phyloP scores from a whole-genome alignment of 2,797 vertebrate species.

The Myoxocephalus aenaeus region DNA sequence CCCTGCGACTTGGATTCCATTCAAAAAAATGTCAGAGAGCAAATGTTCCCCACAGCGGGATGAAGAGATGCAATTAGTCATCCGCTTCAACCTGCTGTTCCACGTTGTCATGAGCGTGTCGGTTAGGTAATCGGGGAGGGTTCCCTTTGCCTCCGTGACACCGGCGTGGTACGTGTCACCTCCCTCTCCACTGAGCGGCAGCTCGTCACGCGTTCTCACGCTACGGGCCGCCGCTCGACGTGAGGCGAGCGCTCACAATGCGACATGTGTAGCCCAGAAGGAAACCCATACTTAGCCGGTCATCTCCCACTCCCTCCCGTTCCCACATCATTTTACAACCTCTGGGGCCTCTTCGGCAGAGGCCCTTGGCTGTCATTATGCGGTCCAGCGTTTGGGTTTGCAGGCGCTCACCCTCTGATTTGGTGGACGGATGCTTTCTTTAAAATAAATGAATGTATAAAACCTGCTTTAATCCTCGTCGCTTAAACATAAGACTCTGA shows the following conservation, averaged over 20 bases:
- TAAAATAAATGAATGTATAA: constrained; percentile 67
- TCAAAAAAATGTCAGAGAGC: constrained; percentile 44
- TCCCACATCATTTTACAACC: constrained; percentile 70
- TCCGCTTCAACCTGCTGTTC: constrained; percentile 41
- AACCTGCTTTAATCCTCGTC: constrained; percentile 68
- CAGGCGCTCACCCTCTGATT: constrained; percentile 78
- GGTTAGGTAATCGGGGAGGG: constrained; percentile 45
- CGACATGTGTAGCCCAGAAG: constrained; percentile 62
- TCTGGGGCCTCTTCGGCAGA: constrained; percentile 72
- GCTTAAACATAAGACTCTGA: constrained; percentile 66
- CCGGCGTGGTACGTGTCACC: constrained; percentile 43
- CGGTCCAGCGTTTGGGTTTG: constrained; percentile 78
- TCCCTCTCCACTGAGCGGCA: constrained; percentile 46
- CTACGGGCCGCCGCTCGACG: constrained; percentile 65
- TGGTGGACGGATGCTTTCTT: constrained; percentile 70
- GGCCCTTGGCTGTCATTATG: constrained; percentile 82
- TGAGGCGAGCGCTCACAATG: constrained; percentile 67
- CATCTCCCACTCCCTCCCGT: constrained; percentile 48
- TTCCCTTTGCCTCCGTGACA: constrained; percentile 37
- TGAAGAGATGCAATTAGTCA: constrained; percentile 57
- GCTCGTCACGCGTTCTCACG: constrained; percentile 63
- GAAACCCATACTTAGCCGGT: constrained; percentile 77
- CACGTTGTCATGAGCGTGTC: constrained; percentile 39
- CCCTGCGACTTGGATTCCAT: constrained; percentile 45
- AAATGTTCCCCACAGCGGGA: constrained; percentile 38